Conservation (phyloP, 2,888 invertebrate genomes). For the Melipona bicolor region DNA sequence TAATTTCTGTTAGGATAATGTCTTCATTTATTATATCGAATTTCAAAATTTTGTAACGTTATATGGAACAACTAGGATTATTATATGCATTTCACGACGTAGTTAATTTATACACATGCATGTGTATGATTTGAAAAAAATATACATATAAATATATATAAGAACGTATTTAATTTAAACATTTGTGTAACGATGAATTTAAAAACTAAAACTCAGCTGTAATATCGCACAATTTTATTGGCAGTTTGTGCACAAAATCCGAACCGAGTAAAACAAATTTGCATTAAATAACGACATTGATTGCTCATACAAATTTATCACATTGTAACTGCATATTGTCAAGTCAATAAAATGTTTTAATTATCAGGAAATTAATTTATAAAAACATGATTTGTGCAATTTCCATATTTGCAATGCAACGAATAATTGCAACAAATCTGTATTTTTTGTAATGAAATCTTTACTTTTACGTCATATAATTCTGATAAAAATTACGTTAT, state of each 20-base stretch:
- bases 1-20: conserved; percentile 7
- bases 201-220: conserved; percentile 19
- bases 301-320: conserved; percentile 5
- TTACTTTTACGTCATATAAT: conserved; percentile 7
- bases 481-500: neutral
- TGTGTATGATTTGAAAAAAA: conserved; percentile 20
- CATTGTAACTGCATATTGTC: neutral
- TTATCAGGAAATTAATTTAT: neutral
- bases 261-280: conserved; percentile 6
- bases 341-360: conserved; percentile 19
- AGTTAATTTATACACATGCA: conserved; percentile 33
- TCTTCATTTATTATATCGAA: conserved; percentile 35
- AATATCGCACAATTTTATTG: conserved; percentile 46
- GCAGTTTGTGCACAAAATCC: conserved; percentile 26
- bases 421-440: conserved; percentile 7
- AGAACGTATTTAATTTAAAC: conserved; percentile 16
- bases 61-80: conserved; percentile 9
- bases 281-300: conserved; percentile 14
- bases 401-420: conserved; percentile 24
- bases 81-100: conserved; percentile 34
- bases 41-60: conserved; percentile 25
- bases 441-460: conserved; percentile 1
- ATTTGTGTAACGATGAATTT: conserved; percentile 19
- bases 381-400: conserved; percentile 21
- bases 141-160: conserved; percentile 3